These are phyloP conservation scores for Sussaba pulchella DNA, from an alignment of 2,888 invertebrate genomes.

Conservation along the genomic window DNA sequence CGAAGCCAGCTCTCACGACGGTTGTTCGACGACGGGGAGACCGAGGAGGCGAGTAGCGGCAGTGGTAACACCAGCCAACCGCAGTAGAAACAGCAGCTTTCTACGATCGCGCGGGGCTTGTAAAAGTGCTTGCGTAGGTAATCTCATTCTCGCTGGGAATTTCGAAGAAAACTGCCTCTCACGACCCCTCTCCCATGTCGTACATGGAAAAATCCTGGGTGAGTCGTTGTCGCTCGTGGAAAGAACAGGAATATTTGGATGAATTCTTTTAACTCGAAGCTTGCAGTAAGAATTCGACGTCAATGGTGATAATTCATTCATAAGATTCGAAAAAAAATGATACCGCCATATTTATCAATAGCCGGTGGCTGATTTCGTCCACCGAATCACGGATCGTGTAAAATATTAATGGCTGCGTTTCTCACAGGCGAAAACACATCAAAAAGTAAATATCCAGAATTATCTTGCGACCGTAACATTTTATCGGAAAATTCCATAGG, in stretches of 20 bases:
- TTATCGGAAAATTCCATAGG: too few relatives aligned
- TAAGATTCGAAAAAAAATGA: too few relatives aligned
- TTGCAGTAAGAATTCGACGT: constrained; percentile 42
- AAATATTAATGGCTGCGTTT: too few relatives aligned
- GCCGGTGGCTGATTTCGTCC: too few relatives aligned
- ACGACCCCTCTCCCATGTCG: constrained; percentile 11
- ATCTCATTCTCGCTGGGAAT: constrained; percentile 52
- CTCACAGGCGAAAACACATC: too few relatives aligned
- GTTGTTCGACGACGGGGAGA: constrained; percentile 8
- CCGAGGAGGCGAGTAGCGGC: constrained; percentile 6
- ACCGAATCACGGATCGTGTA: too few relatives aligned
- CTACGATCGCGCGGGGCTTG: constrained; percentile 40
- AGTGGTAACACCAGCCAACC: constrained; percentile 27
- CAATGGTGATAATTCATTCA: too few relatives aligned
- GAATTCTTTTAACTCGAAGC: constrained; percentile 50
- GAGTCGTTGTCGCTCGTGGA: not conserved
- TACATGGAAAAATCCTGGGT: constrained; percentile 43
- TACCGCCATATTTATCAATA: too few relatives aligned
- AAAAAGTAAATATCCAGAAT: too few relatives aligned
- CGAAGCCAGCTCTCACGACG: constrained; percentile 1
- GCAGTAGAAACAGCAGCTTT: constrained; percentile 52
- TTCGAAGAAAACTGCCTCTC: constrained; percentile 31
- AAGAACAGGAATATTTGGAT: constrained; percentile 26
- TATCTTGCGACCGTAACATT: too few relatives aligned
- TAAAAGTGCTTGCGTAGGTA: constrained; percentile 64